phyloP scores from a whole-genome alignment of 2,113 vertebrate genomes.

The Varanus salvator region DNA sequence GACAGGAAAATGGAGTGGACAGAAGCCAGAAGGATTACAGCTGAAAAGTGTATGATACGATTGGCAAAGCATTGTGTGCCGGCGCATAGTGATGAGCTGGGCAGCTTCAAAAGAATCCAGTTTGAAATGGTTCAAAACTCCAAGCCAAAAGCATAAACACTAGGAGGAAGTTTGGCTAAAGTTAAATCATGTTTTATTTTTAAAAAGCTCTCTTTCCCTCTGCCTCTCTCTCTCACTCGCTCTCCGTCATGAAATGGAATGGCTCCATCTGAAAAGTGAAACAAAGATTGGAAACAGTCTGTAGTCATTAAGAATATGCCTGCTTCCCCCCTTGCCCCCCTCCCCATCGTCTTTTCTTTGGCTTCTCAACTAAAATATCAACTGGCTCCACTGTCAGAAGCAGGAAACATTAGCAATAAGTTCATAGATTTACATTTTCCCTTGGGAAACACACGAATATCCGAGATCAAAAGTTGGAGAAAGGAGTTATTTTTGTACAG shows the following conservation, averaged over 20 bases:
- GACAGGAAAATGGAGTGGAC: neutral
- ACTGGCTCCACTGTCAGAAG: slow-evolving; percentile 81
- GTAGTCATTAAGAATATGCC: slow-evolving; percentile 72
- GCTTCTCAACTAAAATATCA: slow-evolving; percentile 77
- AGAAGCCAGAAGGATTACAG: neutral
- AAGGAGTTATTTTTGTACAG: slow-evolving; percentile 77
- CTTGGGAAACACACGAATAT: slow-evolving; percentile 77
- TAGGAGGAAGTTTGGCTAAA: slow-evolving; percentile 78
- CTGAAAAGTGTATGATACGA: slow-evolving; percentile 43
- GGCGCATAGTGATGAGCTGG: slow-evolving; percentile 54
- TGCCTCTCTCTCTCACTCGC: slow-evolving; percentile 54
- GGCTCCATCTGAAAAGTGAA: slow-evolving; percentile 78
- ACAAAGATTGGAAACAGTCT: slow-evolving; percentile 79
- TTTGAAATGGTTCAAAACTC: slow-evolving; percentile 70
- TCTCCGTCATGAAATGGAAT: slow-evolving; percentile 76
- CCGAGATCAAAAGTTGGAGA: slow-evolving; percentile 77
- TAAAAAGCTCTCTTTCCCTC: slow-evolving; percentile 63
- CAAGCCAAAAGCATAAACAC: slow-evolving; percentile 77
- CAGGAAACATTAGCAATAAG: slow-evolving; percentile 83
- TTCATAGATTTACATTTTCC: slow-evolving; percentile 81
- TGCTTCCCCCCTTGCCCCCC: slow-evolving; percentile 16
- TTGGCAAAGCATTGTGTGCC: neutral
- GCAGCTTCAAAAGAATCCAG: slow-evolving; percentile 72
- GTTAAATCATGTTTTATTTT: slow-evolving; percentile 81
- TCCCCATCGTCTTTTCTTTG: slow-evolving; percentile 20